These are phyloP conservation scores for Menidia beryllina DNA, from an alignment of 2,113 vertebrate species.

Conservation along the genomic window DNA sequence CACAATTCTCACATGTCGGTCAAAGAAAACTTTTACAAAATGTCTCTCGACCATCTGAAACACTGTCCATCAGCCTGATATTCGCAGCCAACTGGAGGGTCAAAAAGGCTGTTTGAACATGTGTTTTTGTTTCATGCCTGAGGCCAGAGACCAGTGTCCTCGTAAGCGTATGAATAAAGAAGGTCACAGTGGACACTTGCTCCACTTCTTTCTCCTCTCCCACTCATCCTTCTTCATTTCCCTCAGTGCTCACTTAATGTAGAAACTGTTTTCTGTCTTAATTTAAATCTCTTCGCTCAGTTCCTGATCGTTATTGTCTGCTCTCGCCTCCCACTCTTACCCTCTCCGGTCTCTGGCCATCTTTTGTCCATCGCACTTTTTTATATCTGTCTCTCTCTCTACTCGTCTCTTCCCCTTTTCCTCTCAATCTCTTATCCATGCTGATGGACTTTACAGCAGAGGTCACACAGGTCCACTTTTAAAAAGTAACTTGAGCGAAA, in stretches of 20 bases:
- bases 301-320: conserved; percentile 43
- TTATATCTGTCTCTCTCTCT: conserved; percentile 20
- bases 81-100: not conserved
- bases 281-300: conserved; percentile 57
- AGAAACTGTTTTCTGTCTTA: conserved; percentile 54
- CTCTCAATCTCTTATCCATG: conserved; percentile 50
- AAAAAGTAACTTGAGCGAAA: conserved; percentile 70
- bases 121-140: not conserved
- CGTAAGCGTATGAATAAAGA: conserved; percentile 2
- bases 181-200: conserved; percentile 24
- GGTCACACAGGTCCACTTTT: conserved; percentile 76
- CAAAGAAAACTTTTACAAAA: not conserved
- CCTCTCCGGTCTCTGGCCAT: conserved; percentile 17
- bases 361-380: conserved; percentile 37
- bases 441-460: conserved; percentile 70
- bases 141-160: not conserved
- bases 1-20: not conserved
- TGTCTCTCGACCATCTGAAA: not conserved
- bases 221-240: conserved; percentile 34
- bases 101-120: not conserved
- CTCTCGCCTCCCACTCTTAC: conserved; percentile 6
- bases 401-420: conserved; percentile 3
- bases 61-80: not conserved
- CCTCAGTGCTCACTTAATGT: conserved; percentile 42
- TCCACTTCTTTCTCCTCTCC: not conserved